These are phyloP conservation scores for Lynx canadensis DNA, from an alignment of 2,113 vertebrate genomes.

Conservation along the genomic window DNA sequence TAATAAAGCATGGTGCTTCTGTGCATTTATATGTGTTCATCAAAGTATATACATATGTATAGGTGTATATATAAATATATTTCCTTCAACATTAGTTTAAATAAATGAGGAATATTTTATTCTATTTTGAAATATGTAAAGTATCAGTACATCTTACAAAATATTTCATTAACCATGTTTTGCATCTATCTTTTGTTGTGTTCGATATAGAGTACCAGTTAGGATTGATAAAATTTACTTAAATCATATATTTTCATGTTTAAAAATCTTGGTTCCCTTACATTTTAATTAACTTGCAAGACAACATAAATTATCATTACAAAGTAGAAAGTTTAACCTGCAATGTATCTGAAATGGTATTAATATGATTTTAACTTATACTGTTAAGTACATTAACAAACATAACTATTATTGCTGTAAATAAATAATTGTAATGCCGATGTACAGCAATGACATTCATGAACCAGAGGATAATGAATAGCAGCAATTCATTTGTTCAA, in stretches of 20 bases:
- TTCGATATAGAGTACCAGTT: not conserved
- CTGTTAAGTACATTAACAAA: not conserved
- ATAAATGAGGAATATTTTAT: not conserved
- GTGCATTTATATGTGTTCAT: not conserved
- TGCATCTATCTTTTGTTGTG: not conserved
- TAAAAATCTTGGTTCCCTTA: not conserved
- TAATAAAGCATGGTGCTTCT: not conserved
- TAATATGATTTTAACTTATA: not conserved
- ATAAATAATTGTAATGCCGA: not conserved
- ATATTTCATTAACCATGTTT: not conserved
- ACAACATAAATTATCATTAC: not conserved
- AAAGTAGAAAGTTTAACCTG: not conserved
- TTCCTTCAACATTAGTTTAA: not conserved
- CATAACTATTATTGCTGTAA: not conserved
- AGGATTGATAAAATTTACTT: not conserved
- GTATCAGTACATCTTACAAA: not conserved
- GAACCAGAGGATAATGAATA: constrained; percentile 7
- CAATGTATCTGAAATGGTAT: not conserved
- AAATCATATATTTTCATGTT: constrained; percentile 2
- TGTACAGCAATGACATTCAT: not conserved
- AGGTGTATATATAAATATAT: not conserved
- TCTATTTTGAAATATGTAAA: not conserved
- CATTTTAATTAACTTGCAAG: not conserved
- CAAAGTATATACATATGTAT: not conserved
- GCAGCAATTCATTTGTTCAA: not conserved